Percentiles rank a stretch among this genome's conserved stretches.
phyloP scores from a whole-genome alignment of 1,140 invertebrate genomes.

The Leptopilina clavipes region DNA sequence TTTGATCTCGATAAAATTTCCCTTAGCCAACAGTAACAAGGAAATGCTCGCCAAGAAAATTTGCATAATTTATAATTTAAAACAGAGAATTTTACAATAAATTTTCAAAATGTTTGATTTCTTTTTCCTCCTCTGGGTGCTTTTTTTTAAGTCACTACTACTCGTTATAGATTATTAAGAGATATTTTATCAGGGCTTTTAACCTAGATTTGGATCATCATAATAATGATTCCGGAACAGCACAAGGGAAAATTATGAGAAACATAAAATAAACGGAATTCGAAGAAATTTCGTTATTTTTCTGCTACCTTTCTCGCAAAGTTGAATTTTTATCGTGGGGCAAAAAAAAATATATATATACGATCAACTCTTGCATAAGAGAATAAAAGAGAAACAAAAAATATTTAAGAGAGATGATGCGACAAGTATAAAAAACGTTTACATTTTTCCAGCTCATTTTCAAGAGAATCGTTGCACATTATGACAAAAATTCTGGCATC shows the following conservation, averaged over 20 bases:
- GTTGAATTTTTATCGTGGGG: neutral
- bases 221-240: neutral
- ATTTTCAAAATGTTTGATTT: too few species aligned
- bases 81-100: too few species aligned
- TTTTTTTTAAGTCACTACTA: too few species aligned
- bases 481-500: neutral
- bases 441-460: neutral
- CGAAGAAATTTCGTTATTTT: slow-evolving; percentile 12
- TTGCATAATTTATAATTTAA: too few species aligned
- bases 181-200: too few species aligned
- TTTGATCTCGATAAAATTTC: neutral
- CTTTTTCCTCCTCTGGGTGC: too few species aligned
- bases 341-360: neutral
- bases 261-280: neutral
- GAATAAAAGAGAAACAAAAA: too few species aligned
- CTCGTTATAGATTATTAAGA: neutral
- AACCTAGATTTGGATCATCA: slow-evolving; percentile 12
- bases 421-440: neutral
- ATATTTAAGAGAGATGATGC: neutral
- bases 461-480: too few species aligned
- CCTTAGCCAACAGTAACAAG: neutral
- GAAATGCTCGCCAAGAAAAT: neutral
- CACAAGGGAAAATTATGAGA: neutral
- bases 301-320: too few species aligned
- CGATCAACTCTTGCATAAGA: neutral